Conservation (phyloP, 2,797 vertebrate species). For the Oreortyx pictus region DNA sequence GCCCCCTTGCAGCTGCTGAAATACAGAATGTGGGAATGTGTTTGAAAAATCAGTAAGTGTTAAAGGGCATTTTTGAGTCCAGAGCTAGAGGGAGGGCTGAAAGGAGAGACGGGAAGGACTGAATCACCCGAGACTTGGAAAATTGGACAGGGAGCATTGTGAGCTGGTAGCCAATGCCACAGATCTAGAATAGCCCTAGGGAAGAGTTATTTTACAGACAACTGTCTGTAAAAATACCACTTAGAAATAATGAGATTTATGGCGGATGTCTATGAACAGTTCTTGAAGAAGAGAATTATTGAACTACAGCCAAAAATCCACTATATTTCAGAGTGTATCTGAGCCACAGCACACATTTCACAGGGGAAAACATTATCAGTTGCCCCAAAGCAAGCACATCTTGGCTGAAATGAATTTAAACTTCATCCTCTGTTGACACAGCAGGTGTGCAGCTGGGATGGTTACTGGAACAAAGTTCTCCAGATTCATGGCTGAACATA, state of each 20-base stretch:
- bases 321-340: neutral
- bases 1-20: conserved; percentile 43
- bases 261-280: conserved; percentile 34
- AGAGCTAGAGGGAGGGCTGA: neutral
- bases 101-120: conserved; percentile 16
- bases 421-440: neutral
- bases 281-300: conserved; percentile 22
- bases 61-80: conserved; percentile 37
- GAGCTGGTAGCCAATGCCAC: conserved; percentile 4
- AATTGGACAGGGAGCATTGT: conserved; percentile 47
- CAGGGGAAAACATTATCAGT: neutral
- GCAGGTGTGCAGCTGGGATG: neutral
- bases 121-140: conserved; percentile 60
- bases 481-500: neutral
- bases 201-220: conserved; percentile 47
- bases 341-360: neutral
- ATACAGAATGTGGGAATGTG: conserved; percentile 42
- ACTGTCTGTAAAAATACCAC: conserved; percentile 41
- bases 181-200: conserved; percentile 48
- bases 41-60: conserved; percentile 57
- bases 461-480: neutral
- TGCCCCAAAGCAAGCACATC: neutral
- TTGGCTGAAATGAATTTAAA: conserved; percentile 17
- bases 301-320: neutral
- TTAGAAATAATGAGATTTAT: conserved; percentile 47